Percentiles rank a stretch among this genome's conserved stretches.
Conservation (phyloP, 1,140 invertebrate species). For the Rhopalosiphum padi region DNA sequence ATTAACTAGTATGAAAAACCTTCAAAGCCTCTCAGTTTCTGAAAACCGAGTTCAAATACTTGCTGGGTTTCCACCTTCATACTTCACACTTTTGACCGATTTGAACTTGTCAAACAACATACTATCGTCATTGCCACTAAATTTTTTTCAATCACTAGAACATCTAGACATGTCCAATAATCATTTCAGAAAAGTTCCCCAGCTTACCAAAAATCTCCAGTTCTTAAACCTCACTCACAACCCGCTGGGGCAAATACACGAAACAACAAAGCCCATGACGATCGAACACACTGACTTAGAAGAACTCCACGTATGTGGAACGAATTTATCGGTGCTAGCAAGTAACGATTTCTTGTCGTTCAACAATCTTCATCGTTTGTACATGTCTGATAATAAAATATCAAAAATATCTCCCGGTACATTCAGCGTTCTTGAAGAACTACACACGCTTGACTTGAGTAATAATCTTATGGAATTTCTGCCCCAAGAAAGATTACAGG, state of each 20-base stretch:
- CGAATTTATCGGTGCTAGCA: constrained; percentile 84
- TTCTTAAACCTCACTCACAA: constrained; percentile 84
- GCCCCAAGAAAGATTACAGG: constrained; percentile 83
- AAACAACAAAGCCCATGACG: constrained; percentile 66
- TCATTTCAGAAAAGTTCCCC: constrained; percentile 81
- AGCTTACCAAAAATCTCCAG: constrained; percentile 73
- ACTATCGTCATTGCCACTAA: constrained; percentile 77
- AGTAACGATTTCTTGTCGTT: constrained; percentile 90
- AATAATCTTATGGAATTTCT: constrained; percentile 83
- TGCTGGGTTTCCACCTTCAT: constrained; percentile 77
- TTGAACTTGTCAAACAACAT: constrained; percentile 80
- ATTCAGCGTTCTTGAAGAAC: constrained; percentile 76
- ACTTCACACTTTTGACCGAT: constrained; percentile 74
- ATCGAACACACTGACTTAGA: constrained; percentile 65
- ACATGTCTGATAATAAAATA: constrained; percentile 78
- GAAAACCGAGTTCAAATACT: constrained; percentile 78
- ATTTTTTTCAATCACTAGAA: constrained; percentile 79
- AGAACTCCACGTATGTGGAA: constrained; percentile 80
- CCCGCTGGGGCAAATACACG: constrained; percentile 76
- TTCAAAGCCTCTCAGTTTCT: constrained; percentile 77
- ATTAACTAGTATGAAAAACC: constrained; percentile 74
- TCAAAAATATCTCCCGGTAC: constrained; percentile 83
- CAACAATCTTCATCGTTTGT: constrained; percentile 77
- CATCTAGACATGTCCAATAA: constrained; percentile 82
- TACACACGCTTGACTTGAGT: constrained; percentile 83